These are phyloP conservation scores for Maconellicoccus hirsutus DNA, from an alignment of 1,140 invertebrate species.

Conservation along the genomic window DNA sequence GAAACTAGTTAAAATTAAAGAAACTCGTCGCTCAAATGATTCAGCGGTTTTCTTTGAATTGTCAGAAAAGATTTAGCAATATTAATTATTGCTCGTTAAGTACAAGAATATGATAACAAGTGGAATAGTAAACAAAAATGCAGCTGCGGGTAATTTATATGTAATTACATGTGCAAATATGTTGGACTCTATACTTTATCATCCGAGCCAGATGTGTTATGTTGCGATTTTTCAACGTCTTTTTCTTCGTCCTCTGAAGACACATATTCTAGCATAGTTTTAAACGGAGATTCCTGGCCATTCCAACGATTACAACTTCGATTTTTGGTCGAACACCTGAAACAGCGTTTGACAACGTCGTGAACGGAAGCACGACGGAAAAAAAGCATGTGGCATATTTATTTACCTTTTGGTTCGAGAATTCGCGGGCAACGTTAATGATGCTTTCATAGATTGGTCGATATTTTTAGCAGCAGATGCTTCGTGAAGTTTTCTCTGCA, in stretches of 20 bases:
- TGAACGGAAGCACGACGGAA: not conserved
- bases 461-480: not conserved
- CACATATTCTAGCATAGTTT: not conserved
- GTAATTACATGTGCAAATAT: no score
- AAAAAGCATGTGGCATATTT: not conserved
- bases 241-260: constrained; percentile 11
- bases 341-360: no score
- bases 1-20: no score
- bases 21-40: no score
- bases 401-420: not conserved
- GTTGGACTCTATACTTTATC: no score
- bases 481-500: constrained; percentile 9
- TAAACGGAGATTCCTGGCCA: not conserved
- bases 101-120: no score
- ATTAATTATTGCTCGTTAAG: no score
- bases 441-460: not conserved
- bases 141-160: no score
- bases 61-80: no score
- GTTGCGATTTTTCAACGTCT: not conserved
- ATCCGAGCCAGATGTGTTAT: not conserved
- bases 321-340: constrained; percentile 4
- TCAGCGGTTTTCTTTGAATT: no score
- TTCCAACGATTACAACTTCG: not conserved
- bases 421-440: not conserved
- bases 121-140: no score